Percentiles rank a stretch among this genome's conserved stretches.
phyloP scores from a whole-genome alignment of 2,888 invertebrate genomes.

The Morpho deidamia region DNA sequence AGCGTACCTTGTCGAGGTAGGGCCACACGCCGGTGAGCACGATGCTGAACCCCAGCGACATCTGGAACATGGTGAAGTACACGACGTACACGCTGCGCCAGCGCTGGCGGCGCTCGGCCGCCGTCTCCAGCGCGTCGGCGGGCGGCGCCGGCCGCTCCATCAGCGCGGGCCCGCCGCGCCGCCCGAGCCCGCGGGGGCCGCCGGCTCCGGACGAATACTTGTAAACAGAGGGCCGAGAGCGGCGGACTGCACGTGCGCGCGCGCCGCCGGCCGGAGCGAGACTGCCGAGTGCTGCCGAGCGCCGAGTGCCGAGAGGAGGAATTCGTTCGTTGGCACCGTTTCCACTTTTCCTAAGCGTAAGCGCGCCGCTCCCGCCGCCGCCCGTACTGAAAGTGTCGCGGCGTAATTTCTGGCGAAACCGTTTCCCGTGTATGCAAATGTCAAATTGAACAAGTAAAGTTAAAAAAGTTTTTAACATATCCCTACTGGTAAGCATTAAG shows the following conservation, averaged over 20 bases:
- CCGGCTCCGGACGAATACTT: slow-evolving; percentile 39
- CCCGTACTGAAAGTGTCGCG: too few relatives aligned
- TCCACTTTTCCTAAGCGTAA: neutral
- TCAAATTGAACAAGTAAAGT: too few relatives aligned
- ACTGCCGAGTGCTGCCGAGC: neutral
- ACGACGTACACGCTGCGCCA: slow-evolving; percentile 89
- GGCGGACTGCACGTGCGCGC: slow-evolving; percentile 9
- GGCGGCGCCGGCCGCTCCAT: slow-evolving; percentile 1
- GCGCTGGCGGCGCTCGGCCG: slow-evolving; percentile 81
- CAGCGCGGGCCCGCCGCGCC: slow-evolving; percentile 25
- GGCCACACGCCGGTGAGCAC: slow-evolving; percentile 94
- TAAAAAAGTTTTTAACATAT: too few relatives aligned
- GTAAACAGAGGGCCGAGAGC: slow-evolving; percentile 33
- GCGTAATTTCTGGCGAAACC: too few relatives aligned
- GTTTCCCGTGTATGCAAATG: too few relatives aligned
- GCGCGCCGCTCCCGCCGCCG: neutral
- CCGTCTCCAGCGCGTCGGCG: slow-evolving; percentile 79
- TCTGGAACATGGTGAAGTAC: slow-evolving; percentile 94
- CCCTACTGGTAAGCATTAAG: too few relatives aligned
- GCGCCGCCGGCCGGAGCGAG: neutral
- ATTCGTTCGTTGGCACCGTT: too few relatives aligned
- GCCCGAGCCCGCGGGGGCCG: slow-evolving; percentile 34
- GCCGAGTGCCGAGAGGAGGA: too few relatives aligned
- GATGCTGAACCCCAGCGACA: slow-evolving; percentile 92
- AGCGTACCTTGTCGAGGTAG: slow-evolving; percentile 86